Evolutionary conservation across 2,113 vertebrate genomes (phyloP), one percentile per base, ranked within the genome.

Genomic region (Protomyctophum bolini): DNA sequence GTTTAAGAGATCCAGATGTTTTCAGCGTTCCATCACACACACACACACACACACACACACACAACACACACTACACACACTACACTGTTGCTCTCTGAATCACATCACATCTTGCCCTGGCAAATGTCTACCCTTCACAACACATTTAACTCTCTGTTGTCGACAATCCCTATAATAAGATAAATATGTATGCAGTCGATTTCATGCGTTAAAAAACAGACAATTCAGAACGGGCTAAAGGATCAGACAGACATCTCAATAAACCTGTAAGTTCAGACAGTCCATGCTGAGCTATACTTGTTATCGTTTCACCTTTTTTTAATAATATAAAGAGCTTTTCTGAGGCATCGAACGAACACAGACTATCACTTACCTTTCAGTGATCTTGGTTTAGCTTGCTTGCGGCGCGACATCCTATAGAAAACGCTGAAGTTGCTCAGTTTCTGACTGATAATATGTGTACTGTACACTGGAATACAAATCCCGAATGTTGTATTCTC

Each of bases 401-500:
- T 98, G 95, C 97, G 97, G 94, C 97, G 96, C 96, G 97, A 98
- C 97, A 98, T 98, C 96, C 95, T 97, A 97, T 87, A 96, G 94
- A 94, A 96, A 95, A 95, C 92, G 95, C 95, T 95, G 95, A 95
- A 97, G 96, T 96, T 95, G 95, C 94, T 95, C 94, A 96, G 94
- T 95, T 93, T 95, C 90, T 93, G 94, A 92, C 94, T 93, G 87
- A 87, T 77, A 84, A 90, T 85, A 68, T 84, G 88, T 63, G 81
- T 67, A 75, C 87, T 63, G 81, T 67, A 75, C 87, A 67, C 86
- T 84, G 79, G 79, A 75, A 81, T 70, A 78, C 56, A 28, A 46
- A 47, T 79, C 76, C 84, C 80, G 76, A 75, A 77, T 80, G 78
- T 41, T 72, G 61, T 62, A 86, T 79, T 76, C 82, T 83, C 76